These are phyloP conservation scores for Atethmia centrago DNA, from an alignment of 2,888 invertebrate species.

Conservation along the genomic window DNA sequence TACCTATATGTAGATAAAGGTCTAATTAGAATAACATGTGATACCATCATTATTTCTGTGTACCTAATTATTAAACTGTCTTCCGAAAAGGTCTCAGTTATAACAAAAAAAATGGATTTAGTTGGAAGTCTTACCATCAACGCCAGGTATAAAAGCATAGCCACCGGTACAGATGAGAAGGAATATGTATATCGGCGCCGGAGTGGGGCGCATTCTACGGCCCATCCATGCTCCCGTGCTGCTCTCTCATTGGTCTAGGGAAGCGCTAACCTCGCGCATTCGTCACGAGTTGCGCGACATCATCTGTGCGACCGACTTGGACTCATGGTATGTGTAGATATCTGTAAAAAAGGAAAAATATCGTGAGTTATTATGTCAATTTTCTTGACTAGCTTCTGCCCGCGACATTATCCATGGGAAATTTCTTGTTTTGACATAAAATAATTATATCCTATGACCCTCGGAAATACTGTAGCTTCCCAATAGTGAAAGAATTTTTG, in stretches of 20 bases:
- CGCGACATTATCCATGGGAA: too few relatives aligned
- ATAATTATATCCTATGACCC: too few relatives aligned
- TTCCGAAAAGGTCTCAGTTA: too few relatives aligned
- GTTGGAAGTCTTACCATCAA: slow-evolving; percentile 79
- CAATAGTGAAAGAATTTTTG: too few relatives aligned
- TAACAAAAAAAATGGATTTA: too few relatives aligned
- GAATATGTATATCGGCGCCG: slow-evolving; percentile 83
- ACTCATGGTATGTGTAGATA: slow-evolving; percentile 25
- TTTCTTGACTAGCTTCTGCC: too few relatives aligned
- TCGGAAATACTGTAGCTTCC: too few relatives aligned
- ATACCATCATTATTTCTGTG: too few relatives aligned
- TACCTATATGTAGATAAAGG: too few relatives aligned
- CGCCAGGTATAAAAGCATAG: slow-evolving; percentile 84
- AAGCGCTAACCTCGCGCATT: slow-evolving; percentile 64
- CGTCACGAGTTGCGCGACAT: slow-evolving; percentile 49
- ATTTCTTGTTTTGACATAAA: too few relatives aligned
- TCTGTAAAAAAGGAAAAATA: slow-evolving; percentile 48
- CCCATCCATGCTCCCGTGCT: slow-evolving; percentile 87
- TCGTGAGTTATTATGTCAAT: neutral
- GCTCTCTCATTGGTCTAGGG: slow-evolving; percentile 78
- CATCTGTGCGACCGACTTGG: slow-evolving; percentile 24
- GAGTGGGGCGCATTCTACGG: slow-evolving; percentile 88
- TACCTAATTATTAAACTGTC: too few relatives aligned
- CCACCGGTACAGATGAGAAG: slow-evolving; percentile 80
- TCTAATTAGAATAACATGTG: too few relatives aligned